Percentiles rank a stretch among this genome's conserved stretches.
These are phyloP conservation scores for Hydrotaea diabolus DNA, from an alignment of 2,888 invertebrate species.

Conservation along the genomic window DNA sequence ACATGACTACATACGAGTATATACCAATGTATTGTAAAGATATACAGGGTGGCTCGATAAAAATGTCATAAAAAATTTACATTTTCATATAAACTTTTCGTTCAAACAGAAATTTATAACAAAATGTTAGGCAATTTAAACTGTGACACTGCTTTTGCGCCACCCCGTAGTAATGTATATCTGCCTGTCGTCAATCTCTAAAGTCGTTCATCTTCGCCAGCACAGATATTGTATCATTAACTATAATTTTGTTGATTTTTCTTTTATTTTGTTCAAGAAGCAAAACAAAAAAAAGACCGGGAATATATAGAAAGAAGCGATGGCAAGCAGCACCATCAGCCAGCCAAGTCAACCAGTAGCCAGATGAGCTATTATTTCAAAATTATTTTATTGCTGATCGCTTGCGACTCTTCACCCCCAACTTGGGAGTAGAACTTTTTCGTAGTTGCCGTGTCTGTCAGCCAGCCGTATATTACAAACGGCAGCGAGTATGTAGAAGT, in stretches of 20 bases:
- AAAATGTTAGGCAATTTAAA: no score
- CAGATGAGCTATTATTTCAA: slow-evolving; percentile 12
- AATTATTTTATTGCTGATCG: background rate
- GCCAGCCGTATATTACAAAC: no score
- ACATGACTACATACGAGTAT: no score
- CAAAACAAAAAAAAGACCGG: background rate
- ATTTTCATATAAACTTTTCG: no score
- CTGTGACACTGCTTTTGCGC: no score
- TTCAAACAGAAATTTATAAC: no score
- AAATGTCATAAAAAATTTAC: no score
- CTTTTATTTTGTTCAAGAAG: background rate
- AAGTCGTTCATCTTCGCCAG: background rate
- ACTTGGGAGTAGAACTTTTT: slow-evolving; percentile 7
- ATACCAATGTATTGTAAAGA: no score
- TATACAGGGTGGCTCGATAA: no score
- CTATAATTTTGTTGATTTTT: slow-evolving; percentile 16
- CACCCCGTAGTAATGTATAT: no score
- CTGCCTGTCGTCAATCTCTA: background rate
- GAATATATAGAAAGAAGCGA: background rate
- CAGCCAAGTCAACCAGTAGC: no score
- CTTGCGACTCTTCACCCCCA: background rate
- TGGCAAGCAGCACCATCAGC: background rate
- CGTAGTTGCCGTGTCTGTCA: background rate
- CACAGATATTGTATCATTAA: slow-evolving; percentile 17
- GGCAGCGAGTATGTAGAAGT: no score